Evolutionary conservation across 1,140 invertebrate species (phyloP).

Genomic region (Leptonema lineaticorne): DNA sequence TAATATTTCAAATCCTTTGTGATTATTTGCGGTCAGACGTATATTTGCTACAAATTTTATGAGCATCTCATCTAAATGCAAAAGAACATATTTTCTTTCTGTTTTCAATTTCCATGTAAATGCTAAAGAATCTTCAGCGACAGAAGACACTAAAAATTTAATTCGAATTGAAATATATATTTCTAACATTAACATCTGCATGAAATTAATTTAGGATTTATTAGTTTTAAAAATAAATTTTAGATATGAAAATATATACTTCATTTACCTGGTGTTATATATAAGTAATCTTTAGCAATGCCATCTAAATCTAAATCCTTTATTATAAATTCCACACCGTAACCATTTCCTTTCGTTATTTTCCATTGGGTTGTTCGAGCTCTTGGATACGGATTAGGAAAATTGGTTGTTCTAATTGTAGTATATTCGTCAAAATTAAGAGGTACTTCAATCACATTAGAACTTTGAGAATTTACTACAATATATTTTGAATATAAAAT

Average conservation of each 20-base stretch:
- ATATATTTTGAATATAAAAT: no score
- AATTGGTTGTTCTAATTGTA: slow-evolving; percentile 16
- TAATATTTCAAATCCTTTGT: slow-evolving; percentile 36
- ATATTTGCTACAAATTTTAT: slow-evolving; percentile 23
- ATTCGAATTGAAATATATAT: not conserved
- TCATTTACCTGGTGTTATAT: slow-evolving; percentile 29
- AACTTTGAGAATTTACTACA: no score
- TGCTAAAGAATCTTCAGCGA: slow-evolving; percentile 26
- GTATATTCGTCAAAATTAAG: slow-evolving; percentile 7
- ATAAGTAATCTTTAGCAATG: slow-evolving; percentile 21
- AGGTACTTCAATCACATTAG: no score
- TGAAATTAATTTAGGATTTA: not conserved
- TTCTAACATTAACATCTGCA: not conserved
- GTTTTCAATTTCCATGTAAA: slow-evolving; percentile 30
- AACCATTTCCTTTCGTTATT: slow-evolving; percentile 14
- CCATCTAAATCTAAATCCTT: slow-evolving; percentile 29
- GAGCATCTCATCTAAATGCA: slow-evolving; percentile 28
- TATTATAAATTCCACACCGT: slow-evolving; percentile 36
- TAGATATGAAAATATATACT: not conserved
- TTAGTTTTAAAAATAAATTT: not conserved
- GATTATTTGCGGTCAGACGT: not conserved
- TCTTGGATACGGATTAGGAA: slow-evolving; percentile 27
- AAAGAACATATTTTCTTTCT: slow-evolving; percentile 29
- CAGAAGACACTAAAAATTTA: no score
- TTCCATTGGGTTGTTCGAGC: slow-evolving; percentile 16